A percentile compares a stretch with the other conserved stretches of the same genome.
phyloP scores from a whole-genome alignment of 2,113 vertebrate species.

The Podocnemis expansa region DNA sequence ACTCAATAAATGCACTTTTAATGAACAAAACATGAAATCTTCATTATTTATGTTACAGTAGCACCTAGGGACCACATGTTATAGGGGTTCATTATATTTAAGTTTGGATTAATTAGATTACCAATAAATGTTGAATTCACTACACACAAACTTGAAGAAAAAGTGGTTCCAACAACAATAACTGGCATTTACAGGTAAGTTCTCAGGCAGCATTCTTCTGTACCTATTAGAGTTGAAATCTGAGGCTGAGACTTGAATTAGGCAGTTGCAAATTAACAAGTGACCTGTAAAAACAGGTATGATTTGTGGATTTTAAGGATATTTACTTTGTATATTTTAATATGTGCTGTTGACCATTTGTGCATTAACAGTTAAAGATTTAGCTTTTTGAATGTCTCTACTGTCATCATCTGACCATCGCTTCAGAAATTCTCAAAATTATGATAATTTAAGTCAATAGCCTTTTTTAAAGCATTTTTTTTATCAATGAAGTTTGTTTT shows the following conservation, averaged over 20 bases:
- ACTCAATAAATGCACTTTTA: neutral
- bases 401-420: neutral
- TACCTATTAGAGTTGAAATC: neutral
- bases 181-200: neutral
- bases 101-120: neutral
- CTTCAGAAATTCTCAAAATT: neutral
- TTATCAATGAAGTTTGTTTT: no score
- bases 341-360: neutral
- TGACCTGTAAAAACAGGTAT: neutral
- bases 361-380: neutral
- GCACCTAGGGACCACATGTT: neutral
- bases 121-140: neutral
- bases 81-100: rapidly evolving
- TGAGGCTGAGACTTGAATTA: neutral
- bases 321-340: neutral
- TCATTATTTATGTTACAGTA: no score
- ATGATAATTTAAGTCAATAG: neutral
- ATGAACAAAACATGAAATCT: no score
- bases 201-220: no score
- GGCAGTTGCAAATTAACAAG: neutral
- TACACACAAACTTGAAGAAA: neutral
- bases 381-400: neutral
- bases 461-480: no score
- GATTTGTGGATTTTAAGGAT: neutral
- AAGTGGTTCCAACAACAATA: neutral